Conservation (phyloP, 2,888 invertebrate genomes). For the Drosophila testacea region DNA sequence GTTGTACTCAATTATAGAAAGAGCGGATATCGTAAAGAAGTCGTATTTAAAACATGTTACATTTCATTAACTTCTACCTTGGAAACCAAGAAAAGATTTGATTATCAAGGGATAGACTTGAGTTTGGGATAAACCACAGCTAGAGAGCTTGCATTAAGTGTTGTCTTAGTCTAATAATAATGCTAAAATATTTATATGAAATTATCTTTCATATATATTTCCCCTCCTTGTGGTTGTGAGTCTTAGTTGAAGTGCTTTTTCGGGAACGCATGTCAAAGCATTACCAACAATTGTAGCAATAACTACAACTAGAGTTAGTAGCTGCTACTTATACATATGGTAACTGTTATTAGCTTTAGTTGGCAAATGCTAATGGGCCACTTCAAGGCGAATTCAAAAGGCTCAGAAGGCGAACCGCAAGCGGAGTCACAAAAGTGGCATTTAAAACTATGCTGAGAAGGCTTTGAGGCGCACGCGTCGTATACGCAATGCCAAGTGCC, state of each 20-base stretch:
- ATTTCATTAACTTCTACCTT: too few species aligned
- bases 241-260: slow-evolving; percentile 12
- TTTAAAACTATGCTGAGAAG: slow-evolving; percentile 48
- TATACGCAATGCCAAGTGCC: slow-evolving; percentile 56
- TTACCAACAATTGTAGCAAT: slow-evolving; percentile 11
- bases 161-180: slow-evolving; percentile 2
- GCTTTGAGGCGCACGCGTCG: slow-evolving; percentile 46
- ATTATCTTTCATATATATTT: not conserved
- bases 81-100: too few species aligned
- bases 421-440: slow-evolving; percentile 23
- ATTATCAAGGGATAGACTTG: too few species aligned
- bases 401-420: slow-evolving; percentile 2
- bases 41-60: too few species aligned
- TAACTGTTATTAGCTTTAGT: slow-evolving; percentile 46
- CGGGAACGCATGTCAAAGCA: not conserved
- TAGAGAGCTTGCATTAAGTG: not conserved
- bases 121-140: not conserved
- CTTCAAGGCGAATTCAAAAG: slow-evolving; percentile 31
- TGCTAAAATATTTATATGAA: slow-evolving; percentile 2
- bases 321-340: slow-evolving; percentile 30
- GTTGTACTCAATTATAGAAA: too few species aligned
- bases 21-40: too few species aligned
- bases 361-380: slow-evolving; percentile 40
- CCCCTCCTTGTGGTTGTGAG: not conserved
- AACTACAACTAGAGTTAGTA: slow-evolving; percentile 27